A percentile compares a stretch with the other conserved stretches of the same genome.
These are phyloP conservation scores for Pteria penguin DNA, from an alignment of 2,888 invertebrate species.

Conservation along the genomic window DNA sequence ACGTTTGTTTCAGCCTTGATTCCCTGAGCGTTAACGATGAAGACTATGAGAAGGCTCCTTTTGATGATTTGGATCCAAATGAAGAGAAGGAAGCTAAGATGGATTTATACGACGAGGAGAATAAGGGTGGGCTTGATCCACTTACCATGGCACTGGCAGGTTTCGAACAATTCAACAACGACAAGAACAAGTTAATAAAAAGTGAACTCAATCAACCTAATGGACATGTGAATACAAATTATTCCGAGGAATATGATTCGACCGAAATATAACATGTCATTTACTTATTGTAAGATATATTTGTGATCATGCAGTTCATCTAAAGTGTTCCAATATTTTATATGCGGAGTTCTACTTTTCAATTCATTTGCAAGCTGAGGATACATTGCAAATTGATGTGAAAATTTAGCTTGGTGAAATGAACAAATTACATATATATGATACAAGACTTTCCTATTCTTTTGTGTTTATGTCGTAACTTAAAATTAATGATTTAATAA, in stretches of 20 bases:
- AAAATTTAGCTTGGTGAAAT: too few relatives aligned
- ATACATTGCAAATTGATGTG: too few relatives aligned
- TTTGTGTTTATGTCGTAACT: too few relatives aligned
- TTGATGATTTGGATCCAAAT: not conserved
- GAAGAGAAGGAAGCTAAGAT: constrained; percentile 9
- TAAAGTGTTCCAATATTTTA: too few relatives aligned
- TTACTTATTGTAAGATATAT: too few relatives aligned
- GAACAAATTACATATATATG: too few relatives aligned
- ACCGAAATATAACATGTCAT: not conserved
- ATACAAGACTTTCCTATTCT: too few relatives aligned
- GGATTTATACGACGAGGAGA: constrained; percentile 13
- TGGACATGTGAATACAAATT: not conserved
- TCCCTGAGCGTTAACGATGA: constrained; percentile 5
- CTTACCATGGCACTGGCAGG: not conserved
- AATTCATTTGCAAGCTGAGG: too few relatives aligned
- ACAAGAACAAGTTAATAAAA: not conserved
- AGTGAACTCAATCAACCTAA: not conserved
- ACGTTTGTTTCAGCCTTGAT: constrained; percentile 1
- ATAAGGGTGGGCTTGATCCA: not conserved
- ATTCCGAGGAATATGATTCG: not conserved
- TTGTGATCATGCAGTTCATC: too few relatives aligned
- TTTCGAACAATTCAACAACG: not conserved
- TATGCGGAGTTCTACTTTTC: too few relatives aligned
- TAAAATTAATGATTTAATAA: too few relatives aligned
- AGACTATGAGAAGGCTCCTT: not conserved